Conservation (phyloP, 2,797 vertebrate genomes). For the Gallinago stenura region DNA sequence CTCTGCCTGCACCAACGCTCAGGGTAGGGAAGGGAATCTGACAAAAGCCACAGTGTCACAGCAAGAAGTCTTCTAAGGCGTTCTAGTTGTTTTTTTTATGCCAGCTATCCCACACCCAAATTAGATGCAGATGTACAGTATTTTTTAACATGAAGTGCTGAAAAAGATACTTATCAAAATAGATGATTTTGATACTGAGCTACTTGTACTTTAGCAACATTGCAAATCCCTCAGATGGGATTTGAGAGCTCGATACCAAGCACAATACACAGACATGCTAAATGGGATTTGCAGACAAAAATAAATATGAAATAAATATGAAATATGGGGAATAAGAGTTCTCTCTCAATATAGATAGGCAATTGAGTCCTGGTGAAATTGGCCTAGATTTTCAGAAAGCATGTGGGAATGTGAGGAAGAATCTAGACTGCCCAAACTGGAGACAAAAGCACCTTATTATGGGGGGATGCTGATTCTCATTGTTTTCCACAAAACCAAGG, state of each 20-base stretch:
- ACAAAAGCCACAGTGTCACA: neutral
- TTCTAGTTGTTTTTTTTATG: neutral
- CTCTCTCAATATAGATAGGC: neutral
- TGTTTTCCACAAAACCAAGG: neutral
- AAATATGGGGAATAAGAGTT: neutral
- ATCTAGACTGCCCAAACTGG: neutral
- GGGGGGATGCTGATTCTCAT: neutral
- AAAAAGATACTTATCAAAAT: neutral
- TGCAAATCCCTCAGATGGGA: neutral
- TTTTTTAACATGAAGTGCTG: neutral
- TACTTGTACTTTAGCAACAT: neutral
- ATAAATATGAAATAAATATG: neutral
- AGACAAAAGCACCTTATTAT: neutral
- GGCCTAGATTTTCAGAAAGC: neutral
- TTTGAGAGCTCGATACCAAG: neutral
- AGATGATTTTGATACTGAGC: neutral
- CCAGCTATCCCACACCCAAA: neutral
- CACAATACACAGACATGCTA: fast-evolving
- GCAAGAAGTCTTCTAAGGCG: neutral
- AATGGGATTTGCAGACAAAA: neutral
- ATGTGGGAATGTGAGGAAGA: neutral
- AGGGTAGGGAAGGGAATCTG: neutral
- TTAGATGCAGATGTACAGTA: neutral
- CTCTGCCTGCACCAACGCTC: neutral
- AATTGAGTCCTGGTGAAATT: neutral